Percentiles rank a stretch among this genome's conserved stretches.
These are phyloP conservation scores for Sarcophaga carnaria DNA, from an alignment of 2,888 invertebrate species.

Conservation along the genomic window DNA sequence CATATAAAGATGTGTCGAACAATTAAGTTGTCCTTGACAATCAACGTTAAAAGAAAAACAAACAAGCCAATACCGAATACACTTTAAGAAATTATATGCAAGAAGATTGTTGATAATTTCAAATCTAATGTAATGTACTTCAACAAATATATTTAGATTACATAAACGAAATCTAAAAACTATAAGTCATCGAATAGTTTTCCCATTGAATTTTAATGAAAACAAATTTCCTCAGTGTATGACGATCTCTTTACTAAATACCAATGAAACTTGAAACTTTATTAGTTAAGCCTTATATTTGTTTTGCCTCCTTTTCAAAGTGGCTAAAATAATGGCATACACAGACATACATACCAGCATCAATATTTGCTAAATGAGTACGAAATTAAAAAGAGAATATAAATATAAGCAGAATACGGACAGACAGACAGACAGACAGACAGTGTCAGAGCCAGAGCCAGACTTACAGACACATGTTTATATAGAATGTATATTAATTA, in stretches of 20 bases:
- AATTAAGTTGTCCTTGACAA: constrained; percentile 71
- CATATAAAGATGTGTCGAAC: constrained; percentile 48
- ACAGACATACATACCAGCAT: constrained; percentile 50
- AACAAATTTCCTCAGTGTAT: constrained; percentile 28
- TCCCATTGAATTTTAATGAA: background rate
- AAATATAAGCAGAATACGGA: background rate
- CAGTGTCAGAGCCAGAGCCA: background rate
- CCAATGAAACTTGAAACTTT: constrained; percentile 67
- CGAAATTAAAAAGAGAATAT: background rate
- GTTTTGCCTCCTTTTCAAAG: constrained; percentile 15
- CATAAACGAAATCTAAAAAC: no score
- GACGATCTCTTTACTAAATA: background rate
- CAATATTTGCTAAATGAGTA: constrained; percentile 25
- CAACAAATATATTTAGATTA: no score
- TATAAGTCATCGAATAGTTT: no score
- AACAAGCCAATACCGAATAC: constrained; percentile 35
- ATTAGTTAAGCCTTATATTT: constrained; percentile 44
- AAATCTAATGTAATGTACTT: no score
- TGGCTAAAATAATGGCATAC: constrained; percentile 39
- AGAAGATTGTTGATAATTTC: background rate
- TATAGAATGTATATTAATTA: constrained; percentile 58
- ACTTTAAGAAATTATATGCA: constrained; percentile 24
- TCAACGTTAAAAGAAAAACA: constrained; percentile 59
- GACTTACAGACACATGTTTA: background rate
- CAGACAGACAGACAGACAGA: background rate